These are phyloP conservation scores for Neocloeon triangulifer DNA, from an alignment of 1,140 invertebrate species.

Conservation along the genomic window DNA sequence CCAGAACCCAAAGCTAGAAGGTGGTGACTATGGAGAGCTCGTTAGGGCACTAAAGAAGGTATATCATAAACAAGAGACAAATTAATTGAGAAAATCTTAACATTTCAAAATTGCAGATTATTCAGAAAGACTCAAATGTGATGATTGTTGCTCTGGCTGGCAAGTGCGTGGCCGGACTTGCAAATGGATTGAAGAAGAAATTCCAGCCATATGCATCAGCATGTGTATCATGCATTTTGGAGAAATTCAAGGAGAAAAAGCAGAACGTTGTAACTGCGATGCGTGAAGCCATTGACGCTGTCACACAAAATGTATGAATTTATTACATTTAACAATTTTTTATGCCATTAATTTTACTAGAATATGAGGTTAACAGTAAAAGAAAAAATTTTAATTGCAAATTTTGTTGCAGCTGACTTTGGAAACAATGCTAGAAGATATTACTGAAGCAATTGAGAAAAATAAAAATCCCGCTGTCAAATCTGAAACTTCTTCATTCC, in stretches of 20 bases:
- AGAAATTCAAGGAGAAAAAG: slow-evolving; percentile 98
- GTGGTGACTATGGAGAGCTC: slow-evolving; percentile 80
- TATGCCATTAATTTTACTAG: slow-evolving; percentile 1
- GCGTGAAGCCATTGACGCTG: slow-evolving; percentile 79
- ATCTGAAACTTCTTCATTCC: slow-evolving; percentile 73
- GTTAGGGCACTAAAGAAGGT: slow-evolving; percentile 77
- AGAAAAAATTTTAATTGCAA: slow-evolving; percentile 1
- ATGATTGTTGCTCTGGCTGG: slow-evolving; percentile 71
- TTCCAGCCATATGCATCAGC: slow-evolving; percentile 67
- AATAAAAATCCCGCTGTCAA: slow-evolving; percentile 94
- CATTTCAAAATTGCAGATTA: slow-evolving; percentile 35
- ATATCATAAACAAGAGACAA: slow-evolving; percentile 4
- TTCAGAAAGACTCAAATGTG: slow-evolving; percentile 90
- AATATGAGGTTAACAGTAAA: slow-evolving; percentile 5
- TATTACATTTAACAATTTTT: too few relatives aligned
- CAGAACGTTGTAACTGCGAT: slow-evolving; percentile 64
- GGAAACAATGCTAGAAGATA: slow-evolving; percentile 71
- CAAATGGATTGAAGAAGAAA: slow-evolving; percentile 65
- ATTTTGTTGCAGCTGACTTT: slow-evolving; percentile 41
- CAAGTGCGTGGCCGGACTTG: slow-evolving; percentile 64
- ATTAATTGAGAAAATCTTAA: not conserved
- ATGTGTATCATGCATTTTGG: slow-evolving; percentile 57
- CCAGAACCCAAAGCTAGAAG: slow-evolving; percentile 63
- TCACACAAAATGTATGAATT: slow-evolving; percentile 51
- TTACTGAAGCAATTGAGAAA: slow-evolving; percentile 55